Evolutionary conservation across 2,797 vertebrate genomes (phyloP), one percentile per base, ranked within the genome.

Genomic region (Chelon auratus): DNA sequence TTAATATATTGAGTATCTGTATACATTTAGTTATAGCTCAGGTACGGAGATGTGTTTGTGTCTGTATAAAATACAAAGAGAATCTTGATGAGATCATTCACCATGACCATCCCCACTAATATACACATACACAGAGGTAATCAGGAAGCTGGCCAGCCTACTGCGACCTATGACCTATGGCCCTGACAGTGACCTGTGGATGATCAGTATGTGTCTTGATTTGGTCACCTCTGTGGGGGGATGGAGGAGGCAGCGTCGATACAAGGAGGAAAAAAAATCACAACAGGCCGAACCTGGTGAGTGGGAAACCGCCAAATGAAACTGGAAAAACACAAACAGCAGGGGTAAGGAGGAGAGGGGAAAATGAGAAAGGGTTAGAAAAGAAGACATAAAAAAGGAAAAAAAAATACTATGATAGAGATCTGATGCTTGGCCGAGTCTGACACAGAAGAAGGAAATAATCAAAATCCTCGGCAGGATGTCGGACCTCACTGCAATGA

Each of bases 401-500:
- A 9, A 47, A 37, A 45, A 53, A 70, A 82, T 36, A 26, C 5
- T 14, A 51, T 64, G 82, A 82, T 76, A 68, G 60, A 80, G 71
- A 86, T 86, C 76, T 75, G 68, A 86, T 78, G 69, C 78, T 30
- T 74, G 80, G 81, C 61, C 4, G 15, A 74, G 74, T 59, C 76
- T 79, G 80, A 82, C 76, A 80, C 74, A 77, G 56, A 76, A 73
- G 50, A 80, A 75, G 80, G 72, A 77, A 88, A 88, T 85, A 84
- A 88, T 91, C 78, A 83, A 88, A 88, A 82, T 75, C 80, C 84
- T 65, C 42, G 1, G 82, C 86, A 79, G 79, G 82, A 85, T 79
- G 79, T 83, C 68, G 72, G 81, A 84, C 86, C 71, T 77, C 47
- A 70, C 71, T 54, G 77, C 85, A 80, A 78, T 59, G 68, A 85